Conservation (phyloP, 2,888 invertebrate species). For the Cephus nigrinus region DNA sequence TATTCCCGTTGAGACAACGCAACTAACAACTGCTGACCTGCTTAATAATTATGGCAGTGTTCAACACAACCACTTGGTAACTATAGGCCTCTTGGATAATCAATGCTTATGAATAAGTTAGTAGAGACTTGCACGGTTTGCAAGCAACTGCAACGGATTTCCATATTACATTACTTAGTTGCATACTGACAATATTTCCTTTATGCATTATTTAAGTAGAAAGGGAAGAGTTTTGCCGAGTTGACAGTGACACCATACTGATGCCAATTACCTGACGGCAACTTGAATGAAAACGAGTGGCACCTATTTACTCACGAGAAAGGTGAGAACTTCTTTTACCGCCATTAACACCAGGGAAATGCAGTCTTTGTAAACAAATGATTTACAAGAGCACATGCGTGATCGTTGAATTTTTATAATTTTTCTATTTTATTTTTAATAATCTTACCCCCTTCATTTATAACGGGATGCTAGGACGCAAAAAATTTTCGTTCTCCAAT, state of each 20-base stretch:
- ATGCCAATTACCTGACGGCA: not conserved
- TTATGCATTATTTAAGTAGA: not conserved
- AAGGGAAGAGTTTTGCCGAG: not conserved
- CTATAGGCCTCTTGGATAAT: constrained; percentile 15
- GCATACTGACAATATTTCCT: not conserved
- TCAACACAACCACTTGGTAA: not conserved
- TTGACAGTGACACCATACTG: not conserved
- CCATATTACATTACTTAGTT: constrained; percentile 10
- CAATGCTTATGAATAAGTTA: constrained; percentile 30
- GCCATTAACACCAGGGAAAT: not conserved
- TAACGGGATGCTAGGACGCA: constrained; percentile 27
- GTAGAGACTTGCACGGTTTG: constrained; percentile 21
- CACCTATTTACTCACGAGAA: constrained; percentile 9
- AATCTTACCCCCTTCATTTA: constrained; percentile 34
- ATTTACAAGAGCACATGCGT: constrained; percentile 5
- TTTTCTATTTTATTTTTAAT: constrained; percentile 28
- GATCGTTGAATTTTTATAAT: constrained; percentile 24
- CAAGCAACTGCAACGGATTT: constrained; percentile 16
- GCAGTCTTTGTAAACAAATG: not conserved
- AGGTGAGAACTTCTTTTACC: constrained; percentile 9
- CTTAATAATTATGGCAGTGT: not conserved
- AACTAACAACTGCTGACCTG: constrained; percentile 15
- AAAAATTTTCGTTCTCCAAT: constrained; percentile 3
- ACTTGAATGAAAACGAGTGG: constrained; percentile 10
- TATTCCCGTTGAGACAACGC: constrained; percentile 42